phyloP scores from a whole-genome alignment of 30 jellyfish, hydroid and myxozoan genomes.

The Mastigias papua region DNA sequence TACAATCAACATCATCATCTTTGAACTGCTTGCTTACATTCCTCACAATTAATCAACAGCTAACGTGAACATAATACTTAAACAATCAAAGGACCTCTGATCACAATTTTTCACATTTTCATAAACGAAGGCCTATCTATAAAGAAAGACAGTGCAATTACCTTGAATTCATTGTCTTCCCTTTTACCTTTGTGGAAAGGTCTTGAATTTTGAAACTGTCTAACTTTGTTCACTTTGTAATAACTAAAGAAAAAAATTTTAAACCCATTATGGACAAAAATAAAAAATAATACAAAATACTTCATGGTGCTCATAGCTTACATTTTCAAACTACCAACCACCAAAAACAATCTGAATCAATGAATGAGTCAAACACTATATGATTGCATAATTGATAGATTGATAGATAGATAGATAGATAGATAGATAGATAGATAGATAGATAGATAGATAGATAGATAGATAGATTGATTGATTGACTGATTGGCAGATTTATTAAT shows the following conservation, averaged over 20 bases:
- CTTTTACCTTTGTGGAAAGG: constrained; percentile 94
- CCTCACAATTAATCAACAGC: no score
- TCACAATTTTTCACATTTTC: no score
- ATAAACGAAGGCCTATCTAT: neutral
- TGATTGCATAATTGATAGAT: neutral
- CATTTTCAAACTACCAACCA: neutral
- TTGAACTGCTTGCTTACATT: no score
- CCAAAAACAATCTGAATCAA: neutral
- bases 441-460: neutral
- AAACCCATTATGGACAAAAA: no score
- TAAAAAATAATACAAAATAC: neutral
- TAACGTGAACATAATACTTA: no score
- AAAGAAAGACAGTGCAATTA: neutral
- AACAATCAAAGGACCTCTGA: no score
- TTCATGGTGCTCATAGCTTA: neutral
- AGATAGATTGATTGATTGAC: neutral
- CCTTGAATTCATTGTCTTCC: constrained; percentile 88
- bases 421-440: neutral
- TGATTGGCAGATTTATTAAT: no score
- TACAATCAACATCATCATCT: no score
- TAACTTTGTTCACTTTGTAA: constrained; percentile 86
- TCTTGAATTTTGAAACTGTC: constrained; percentile 73
- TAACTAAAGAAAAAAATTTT: constrained; percentile 69
- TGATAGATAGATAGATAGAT: no score
- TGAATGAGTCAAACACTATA: neutral